Base-by-base conservation (phyloP, 2,888 invertebrate genomes). In the Eubasilissa splendida region DNA sequence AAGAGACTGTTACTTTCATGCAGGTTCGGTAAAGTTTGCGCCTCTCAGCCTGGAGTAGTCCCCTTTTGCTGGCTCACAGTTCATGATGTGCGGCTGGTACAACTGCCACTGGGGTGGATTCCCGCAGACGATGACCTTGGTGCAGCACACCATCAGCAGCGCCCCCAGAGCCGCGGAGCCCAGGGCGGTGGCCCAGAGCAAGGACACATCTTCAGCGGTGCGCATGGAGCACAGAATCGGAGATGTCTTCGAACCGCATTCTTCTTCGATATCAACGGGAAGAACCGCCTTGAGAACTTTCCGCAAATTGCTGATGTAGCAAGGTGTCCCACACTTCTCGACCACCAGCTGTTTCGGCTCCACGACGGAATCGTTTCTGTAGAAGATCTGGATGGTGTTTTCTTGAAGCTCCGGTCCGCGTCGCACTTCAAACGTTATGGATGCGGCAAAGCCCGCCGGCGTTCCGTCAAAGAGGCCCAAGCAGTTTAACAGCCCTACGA, bases 381-480 rank as follows among this genome's bases (percentile, higher is more conserved):
- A 83, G 3, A 79, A 81, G 10, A 82, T 76, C 10, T 70, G 71
- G 5, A 83, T 22, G 0, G 56, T 66, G 42, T 78, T 82, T 11
- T 77, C 79, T 0, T n/a, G 33, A 4, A 12, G 22, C 0, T 33
- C 31, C 4, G 56, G n/a, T 11, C 76, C 68, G 14, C 42, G 53
- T n/a, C 79, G 66, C 1, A 82, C 68, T 76, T 83, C 83, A 53
- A 82, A 81, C 5, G 79, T 71, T 0, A 83, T 14, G 8, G 81
- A 76, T 10, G 83, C 65, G 9, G 82, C 80, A 50, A 83, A 83
- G 3, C 80, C 81, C 9, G 80, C 74, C 4, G 81, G 81, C 3
- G 56, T 4, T 58, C 79, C 81, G 52, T 83, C 82, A 53, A 78
- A 83, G 9, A 68, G 10, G 2, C 71, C 76, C 54, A 83, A n/a